These are phyloP conservation scores for human (Homo sapiens) DNA, from an alignment of 2,113 vertebrate species.

Conservation along the genomic window GRCh38 chr13:44967501-44968000, in stretches of 20 bases:
- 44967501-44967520: neutral
- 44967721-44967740: neutral
- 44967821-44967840: neutral
- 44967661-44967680: neutral
- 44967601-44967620: neutral
- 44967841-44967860: neutral
- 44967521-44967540: neutral
- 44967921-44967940: neutral
- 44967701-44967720: neutral
- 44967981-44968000: neutral
- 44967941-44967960: neutral
- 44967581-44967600: neutral
- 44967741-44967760: constrained; percentile 10
- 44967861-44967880: neutral
- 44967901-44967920: constrained; percentile 23
- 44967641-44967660: constrained; percentile 1
- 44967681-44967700: neutral
- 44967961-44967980: neutral
- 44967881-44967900: neutral
- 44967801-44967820: neutral
- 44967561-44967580: neutral
- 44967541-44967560: neutral
- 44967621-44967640: neutral
- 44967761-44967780: neutral
- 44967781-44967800: neutral